Evolutionary conservation across 2,113 vertebrate genomes (phyloP).

Genomic region (Petroica traversi): DNA sequence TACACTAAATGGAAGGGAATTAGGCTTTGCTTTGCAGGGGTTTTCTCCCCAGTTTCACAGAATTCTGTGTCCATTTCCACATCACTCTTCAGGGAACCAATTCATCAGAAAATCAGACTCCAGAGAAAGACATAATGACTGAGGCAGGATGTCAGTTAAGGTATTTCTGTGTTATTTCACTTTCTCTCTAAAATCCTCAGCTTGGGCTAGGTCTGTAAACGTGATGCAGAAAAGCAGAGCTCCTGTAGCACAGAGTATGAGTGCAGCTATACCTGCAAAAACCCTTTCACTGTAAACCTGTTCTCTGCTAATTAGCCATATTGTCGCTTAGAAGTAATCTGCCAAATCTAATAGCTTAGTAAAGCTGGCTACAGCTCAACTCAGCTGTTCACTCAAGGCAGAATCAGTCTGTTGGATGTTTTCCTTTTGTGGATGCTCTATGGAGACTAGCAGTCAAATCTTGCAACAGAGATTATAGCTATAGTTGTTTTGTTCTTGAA

Average conservation of each 20-base stretch:
- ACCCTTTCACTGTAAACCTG: background rate
- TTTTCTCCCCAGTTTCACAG: background rate
- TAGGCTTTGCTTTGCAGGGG: background rate
- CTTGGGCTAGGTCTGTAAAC: background rate
- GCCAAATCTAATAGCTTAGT: constrained; percentile 1
- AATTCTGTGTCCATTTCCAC: background rate
- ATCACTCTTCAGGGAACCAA: background rate
- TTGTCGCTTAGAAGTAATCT: constrained; percentile 33
- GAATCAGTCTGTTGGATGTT: background rate
- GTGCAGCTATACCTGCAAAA: background rate
- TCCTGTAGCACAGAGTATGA: background rate
- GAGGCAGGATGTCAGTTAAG: background rate
- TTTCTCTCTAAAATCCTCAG: background rate
- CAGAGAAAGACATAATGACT: background rate
- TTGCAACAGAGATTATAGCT: background rate
- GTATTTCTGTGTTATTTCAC: background rate
- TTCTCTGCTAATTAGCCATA: background rate
- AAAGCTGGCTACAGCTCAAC: background rate
- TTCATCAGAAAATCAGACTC: constrained; percentile 7
- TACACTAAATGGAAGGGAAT: background rate
- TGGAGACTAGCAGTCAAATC: background rate
- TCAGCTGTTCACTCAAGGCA: background rate
- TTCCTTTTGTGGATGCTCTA: background rate
- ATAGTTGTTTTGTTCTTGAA: background rate
- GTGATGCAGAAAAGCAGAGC: background rate